Evolutionary conservation across 2,113 vertebrate species (phyloP).

Genomic region (Charadrius vociferus): DNA sequence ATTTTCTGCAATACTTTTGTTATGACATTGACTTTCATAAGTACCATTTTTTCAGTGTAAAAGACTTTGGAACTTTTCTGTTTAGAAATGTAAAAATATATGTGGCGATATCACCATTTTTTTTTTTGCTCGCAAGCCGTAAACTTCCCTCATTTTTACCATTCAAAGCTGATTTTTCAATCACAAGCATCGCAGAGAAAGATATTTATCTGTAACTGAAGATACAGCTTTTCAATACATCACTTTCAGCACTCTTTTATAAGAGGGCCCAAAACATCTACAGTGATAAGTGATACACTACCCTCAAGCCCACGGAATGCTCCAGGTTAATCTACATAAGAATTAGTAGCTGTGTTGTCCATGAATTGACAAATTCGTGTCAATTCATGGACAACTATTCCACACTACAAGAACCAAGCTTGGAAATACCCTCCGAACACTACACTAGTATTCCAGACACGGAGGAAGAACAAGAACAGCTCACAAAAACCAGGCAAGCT

Average conservation of each 20-base stretch:
- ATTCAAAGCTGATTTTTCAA: background rate
- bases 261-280: background rate
- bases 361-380: background rate
- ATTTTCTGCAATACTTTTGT: background rate
- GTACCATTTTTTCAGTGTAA: background rate
- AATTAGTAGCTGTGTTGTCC: background rate
- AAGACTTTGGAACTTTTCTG: background rate
- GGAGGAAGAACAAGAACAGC: background rate
- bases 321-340: background rate
- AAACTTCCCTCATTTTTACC: background rate
- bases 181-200: background rate
- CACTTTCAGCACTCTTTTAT: background rate
- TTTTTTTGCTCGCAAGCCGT: background rate
- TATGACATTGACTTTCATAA: background rate
- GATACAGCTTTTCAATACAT: background rate
- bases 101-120: accelerated
- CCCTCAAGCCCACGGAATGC: background rate
- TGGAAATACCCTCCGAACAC: background rate
- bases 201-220: background rate
- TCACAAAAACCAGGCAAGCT: background rate
- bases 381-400: background rate
- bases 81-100: background rate
- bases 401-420: background rate
- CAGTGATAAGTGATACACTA: background rate
- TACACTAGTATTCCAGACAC: background rate